A percentile compares a stretch with the other conserved stretches of the same genome.
Conservation (phyloP, 2,113 vertebrate species). For the Phoenicopterus ruber region DNA sequence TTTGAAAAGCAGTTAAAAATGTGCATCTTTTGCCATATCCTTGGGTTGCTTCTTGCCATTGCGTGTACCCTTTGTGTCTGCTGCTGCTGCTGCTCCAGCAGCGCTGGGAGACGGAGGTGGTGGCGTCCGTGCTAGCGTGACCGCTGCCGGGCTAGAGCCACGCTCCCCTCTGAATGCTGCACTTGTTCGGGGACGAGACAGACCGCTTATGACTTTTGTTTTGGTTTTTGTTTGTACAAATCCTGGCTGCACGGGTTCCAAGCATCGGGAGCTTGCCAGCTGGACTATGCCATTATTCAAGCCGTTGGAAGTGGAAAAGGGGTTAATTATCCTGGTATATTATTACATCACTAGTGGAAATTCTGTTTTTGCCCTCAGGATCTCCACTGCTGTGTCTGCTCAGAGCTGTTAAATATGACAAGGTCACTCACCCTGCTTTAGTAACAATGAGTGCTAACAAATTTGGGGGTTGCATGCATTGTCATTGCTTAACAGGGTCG, state of each 20-base stretch:
- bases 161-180: constrained; percentile 67
- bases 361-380: constrained; percentile 64
- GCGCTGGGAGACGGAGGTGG: background rate
- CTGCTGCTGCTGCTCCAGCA: background rate
- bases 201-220: constrained; percentile 68
- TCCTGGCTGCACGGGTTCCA: constrained; percentile 45
- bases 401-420: constrained; percentile 60
- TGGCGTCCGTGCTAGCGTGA: constrained; percentile 42
- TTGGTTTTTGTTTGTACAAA: constrained; percentile 71
- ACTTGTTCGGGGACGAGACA: constrained; percentile 70
- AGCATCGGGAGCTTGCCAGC: constrained; percentile 4
- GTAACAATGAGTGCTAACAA: constrained; percentile 63
- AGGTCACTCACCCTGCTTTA: constrained; percentile 63
- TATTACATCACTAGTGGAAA: constrained; percentile 70
- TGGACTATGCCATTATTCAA: constrained; percentile 29
- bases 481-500: constrained; percentile 50
- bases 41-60: background rate
- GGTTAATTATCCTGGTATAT: constrained; percentile 61
- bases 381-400: constrained; percentile 46
- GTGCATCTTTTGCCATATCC: background rate
- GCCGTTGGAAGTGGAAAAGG: constrained; percentile 26
- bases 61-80: background rate
- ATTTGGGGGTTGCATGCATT: constrained; percentile 37
- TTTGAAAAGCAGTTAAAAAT: constrained; percentile 1
- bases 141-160: background rate